These are phyloP conservation scores for Colius striatus DNA, from an alignment of 2,113 vertebrate species.

Conservation along the genomic window DNA sequence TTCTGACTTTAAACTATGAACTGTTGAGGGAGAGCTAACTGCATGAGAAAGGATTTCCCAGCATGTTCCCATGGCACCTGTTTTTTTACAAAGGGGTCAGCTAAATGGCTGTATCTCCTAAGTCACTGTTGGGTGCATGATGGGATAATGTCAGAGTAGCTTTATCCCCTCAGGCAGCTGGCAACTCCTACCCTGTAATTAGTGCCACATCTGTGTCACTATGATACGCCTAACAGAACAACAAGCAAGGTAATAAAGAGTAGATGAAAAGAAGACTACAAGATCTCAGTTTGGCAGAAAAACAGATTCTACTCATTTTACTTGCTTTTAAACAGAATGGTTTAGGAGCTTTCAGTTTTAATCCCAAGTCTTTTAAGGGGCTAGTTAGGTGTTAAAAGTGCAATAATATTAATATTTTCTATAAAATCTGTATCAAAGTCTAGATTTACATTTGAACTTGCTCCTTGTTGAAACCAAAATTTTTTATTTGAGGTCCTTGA, in stretches of 20 bases:
- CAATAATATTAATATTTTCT: background rate
- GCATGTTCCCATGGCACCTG: constrained; percentile 24
- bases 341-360: background rate
- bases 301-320: background rate
- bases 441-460: background rate
- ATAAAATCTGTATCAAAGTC: background rate
- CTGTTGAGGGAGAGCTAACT: background rate
- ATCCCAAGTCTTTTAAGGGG: background rate
- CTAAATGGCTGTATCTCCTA: constrained; percentile 20
- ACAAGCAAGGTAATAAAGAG: constrained; percentile 1
- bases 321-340: background rate
- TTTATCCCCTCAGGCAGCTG: constrained; percentile 54
- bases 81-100: constrained; percentile 18
- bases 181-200: constrained; percentile 30
- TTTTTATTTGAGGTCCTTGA: background rate
- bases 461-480: background rate
- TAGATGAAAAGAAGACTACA: background rate
- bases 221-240: constrained; percentile 10
- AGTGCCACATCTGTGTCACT: constrained; percentile 28
- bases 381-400: background rate
- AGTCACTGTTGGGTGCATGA: constrained; percentile 39
- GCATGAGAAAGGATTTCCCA: constrained; percentile 18
- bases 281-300: background rate
- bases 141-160: constrained; percentile 50
- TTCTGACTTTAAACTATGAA: background rate